A percentile compares a stretch with the other conserved stretches of the same genome.
These are phyloP conservation scores for Geotrupes spiniger DNA, from an alignment of 2,888 invertebrate genomes.

Conservation along the genomic window DNA sequence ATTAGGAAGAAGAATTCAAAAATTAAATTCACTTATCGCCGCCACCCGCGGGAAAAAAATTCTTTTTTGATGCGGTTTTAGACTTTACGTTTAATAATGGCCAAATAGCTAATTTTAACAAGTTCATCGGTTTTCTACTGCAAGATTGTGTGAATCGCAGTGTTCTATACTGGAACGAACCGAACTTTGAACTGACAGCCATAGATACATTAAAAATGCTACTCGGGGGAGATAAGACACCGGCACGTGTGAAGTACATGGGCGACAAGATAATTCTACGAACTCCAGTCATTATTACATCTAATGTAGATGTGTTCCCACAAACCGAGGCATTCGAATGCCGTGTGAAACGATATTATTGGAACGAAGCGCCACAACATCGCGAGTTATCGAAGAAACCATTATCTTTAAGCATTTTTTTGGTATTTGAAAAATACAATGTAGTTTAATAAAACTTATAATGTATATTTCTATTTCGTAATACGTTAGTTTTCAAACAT, in stretches of 20 bases:
- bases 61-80: slow-evolving; percentile 5
- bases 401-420: not conserved
- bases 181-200: not conserved
- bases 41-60: slow-evolving; percentile 1
- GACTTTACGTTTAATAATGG: slow-evolving; percentile 1
- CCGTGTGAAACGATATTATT: not conserved
- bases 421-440: no score
- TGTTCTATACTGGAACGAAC: slow-evolving; percentile 7
- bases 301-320: slow-evolving; percentile 3
- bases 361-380: not conserved
- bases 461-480: no score
- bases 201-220: slow-evolving; percentile 1
- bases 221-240: slow-evolving; percentile 1
- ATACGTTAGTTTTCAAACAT: no score
- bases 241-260: not conserved
- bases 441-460: no score
- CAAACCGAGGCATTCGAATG: not conserved
- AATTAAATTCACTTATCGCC: no score
- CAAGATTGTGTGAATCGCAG: slow-evolving; percentile 4
- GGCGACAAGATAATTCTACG: slow-evolving; percentile 2
- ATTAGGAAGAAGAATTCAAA: no score
- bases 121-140: not conserved
- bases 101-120: slow-evolving; percentile 6
- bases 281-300: slow-evolving; percentile 3
- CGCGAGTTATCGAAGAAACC: not conserved